Evolutionary conservation across 2,888 invertebrate genomes (phyloP).

Genomic region (Aphrophora alni): DNA sequence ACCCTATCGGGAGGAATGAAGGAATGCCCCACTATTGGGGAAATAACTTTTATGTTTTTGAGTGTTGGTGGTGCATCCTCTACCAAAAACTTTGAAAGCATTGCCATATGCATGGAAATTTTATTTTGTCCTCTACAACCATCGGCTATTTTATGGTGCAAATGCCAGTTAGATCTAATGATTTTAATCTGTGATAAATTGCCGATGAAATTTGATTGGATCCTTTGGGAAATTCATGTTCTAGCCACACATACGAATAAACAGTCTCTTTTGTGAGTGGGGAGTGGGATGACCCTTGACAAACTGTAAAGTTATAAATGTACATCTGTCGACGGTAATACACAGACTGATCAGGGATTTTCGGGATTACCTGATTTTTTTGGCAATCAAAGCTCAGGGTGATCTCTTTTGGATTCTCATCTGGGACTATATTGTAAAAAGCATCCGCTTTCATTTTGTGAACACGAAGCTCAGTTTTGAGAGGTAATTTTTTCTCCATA

Average conservation of each 20-base stretch:
- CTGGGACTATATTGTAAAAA: constrained; percentile 17
- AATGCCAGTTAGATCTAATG: neutral
- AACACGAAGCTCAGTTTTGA: constrained; percentile 18
- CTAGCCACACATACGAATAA: neutral
- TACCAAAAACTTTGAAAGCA: constrained; percentile 49
- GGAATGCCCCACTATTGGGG: constrained; percentile 52
- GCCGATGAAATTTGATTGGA: neutral
- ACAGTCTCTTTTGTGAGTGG: constrained; percentile 47
- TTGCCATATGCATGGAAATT: constrained; percentile 51
- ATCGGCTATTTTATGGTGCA: constrained; percentile 8
- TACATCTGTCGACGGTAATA: constrained; percentile 55
- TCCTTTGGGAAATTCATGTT: constrained; percentile 39
- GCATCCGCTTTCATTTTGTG: constrained; percentile 25
- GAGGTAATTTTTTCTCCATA: constrained; percentile 21
- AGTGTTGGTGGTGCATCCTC: constrained; percentile 40
- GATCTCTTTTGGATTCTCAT: constrained; percentile 6
- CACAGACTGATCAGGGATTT: constrained; percentile 53
- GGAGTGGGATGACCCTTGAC: constrained; percentile 51
- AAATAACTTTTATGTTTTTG: constrained; percentile 45
- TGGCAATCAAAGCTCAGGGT: constrained; percentile 52
- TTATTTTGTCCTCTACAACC: constrained; percentile 49
- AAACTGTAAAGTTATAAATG: constrained; percentile 54
- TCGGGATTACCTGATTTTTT: constrained; percentile 53
- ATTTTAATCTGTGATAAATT: neutral
- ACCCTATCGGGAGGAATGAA: constrained; percentile 45